Base-by-base conservation (phyloP, 1,140 invertebrate genomes). In the Leucophenga varia region DNA sequence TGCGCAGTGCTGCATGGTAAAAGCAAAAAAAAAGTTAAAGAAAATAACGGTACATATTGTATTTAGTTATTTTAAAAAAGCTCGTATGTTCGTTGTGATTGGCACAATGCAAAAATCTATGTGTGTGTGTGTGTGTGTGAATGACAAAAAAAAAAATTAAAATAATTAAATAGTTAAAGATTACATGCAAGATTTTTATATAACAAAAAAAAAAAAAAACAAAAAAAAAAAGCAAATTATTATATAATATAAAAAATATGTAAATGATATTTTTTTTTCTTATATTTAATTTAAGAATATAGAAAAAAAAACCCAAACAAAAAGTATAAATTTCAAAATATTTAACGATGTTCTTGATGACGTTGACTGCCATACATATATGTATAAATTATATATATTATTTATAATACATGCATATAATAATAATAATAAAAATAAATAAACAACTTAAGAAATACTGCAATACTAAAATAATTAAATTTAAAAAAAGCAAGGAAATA, bases 301-400 rank as follows among this genome's bases (percentile, higher is more conserved):
- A 25, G 10, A 25, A 6, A 25, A 25, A 10, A 25, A 25, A 25
- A 25, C 22, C 5, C 10, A 25, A 35, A 39, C 22, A 25, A 10
- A 25, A 25, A 25, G 35, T 49, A 31, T 57, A 57, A 55, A 47
- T 37, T 55, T 43, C 22, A 65, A n/a, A n/a, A 65, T 67, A 63
- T 58, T 67, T 65, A 65, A 65, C 63, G 61, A 65, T 58, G 65
- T 65, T 65, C 61, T 65, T 65, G 65, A 65, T 59, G 22, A 25
- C 22, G n/a, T n/a, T n/a, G 63, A 65, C 63, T 65, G 63, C 63
- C 63, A 65, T 65, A 61, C 57, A 64, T 52, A 57, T 45, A 48
- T 51, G 37, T 50, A 47, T 34, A n/a, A n/a, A n/a, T n/a, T n/a
- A 47, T 52, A 49, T 40, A 49, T 50, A 61, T 18, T 53, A 36